A percentile compares a stretch with the other conserved stretches of the same genome.
These are phyloP conservation scores for Harpalus rufipes DNA, from an alignment of 2,888 invertebrate species.

Conservation along the genomic window DNA sequence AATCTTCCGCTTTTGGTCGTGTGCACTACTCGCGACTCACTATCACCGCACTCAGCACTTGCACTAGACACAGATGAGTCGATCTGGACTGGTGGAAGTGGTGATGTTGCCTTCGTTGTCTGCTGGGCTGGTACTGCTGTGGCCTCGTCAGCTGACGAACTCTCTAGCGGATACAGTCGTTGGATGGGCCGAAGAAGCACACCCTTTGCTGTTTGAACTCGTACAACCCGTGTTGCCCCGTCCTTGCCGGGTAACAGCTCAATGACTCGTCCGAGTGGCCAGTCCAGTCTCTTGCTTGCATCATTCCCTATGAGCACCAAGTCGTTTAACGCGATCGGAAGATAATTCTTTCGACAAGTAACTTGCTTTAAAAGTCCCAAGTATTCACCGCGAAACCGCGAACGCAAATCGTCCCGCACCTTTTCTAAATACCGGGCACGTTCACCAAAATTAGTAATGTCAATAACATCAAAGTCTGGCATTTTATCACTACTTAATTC, in stretches of 20 bases:
- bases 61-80: neutral
- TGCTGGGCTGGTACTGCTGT: no score
- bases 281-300: neutral
- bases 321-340: neutral
- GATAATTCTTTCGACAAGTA: neutral
- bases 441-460: neutral
- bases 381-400: neutral
- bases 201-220: slow-evolving; percentile 18
- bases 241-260: neutral
- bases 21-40: neutral
- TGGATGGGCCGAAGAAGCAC: slow-evolving; percentile 3
- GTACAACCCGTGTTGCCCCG: neutral
- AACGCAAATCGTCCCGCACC: neutral
- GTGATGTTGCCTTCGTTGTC: no score
- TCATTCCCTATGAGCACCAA: neutral
- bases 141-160: neutral
- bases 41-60: neutral
- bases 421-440: neutral
- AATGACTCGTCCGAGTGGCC: slow-evolving; percentile 4
- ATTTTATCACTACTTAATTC: neutral
- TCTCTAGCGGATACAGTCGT: neutral
- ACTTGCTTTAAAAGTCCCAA: slow-evolving; percentile 6
- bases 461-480: neutral
- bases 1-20: neutral
- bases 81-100: neutral